Conservation (phyloP, 2,888 invertebrate species). For the Drosophila borborema region DNA sequence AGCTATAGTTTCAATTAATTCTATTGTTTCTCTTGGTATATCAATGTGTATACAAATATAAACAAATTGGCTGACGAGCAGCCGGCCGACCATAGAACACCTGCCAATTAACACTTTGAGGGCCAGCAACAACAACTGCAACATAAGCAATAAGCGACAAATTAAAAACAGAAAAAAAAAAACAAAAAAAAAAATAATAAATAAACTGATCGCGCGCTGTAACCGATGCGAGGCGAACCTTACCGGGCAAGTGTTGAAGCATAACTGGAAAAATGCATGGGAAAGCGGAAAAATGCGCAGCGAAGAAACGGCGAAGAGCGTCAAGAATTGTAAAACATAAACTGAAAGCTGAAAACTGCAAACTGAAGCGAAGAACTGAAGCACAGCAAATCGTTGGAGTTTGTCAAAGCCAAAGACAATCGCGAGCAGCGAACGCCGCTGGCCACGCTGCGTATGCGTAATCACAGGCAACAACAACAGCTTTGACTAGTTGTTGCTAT, state of each 20-base stretch:
- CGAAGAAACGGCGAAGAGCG: constrained; percentile 1
- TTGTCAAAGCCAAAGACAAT: constrained; percentile 6
- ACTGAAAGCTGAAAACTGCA: constrained; percentile 10
- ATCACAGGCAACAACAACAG: constrained; percentile 8
- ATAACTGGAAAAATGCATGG: constrained; percentile 48
- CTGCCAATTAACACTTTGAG: constrained; percentile 38
- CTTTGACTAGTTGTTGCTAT: neutral
- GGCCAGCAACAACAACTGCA: constrained; percentile 11
- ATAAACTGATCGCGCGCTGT: constrained; percentile 14
- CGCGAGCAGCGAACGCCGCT: neutral
- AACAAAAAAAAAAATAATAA: neutral
- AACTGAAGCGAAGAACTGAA: constrained; percentile 12
- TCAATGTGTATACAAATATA: constrained; percentile 8
- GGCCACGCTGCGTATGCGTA: constrained; percentile 47
- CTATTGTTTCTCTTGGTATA: constrained; percentile 24
- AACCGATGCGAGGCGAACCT: constrained; percentile 45
- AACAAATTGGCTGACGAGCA: constrained; percentile 17
- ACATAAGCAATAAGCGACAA: neutral
- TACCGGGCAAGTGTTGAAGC: constrained; percentile 37
- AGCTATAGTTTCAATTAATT: constrained; percentile 31
- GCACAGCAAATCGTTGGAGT: neutral
- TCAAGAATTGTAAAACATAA: neutral
- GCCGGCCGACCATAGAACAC: constrained; percentile 17
- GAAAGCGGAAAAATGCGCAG: constrained; percentile 27
- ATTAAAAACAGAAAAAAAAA: neutral